Conservation (phyloP, 2,888 invertebrate genomes). For the Opisthograptis luteolata region DNA sequence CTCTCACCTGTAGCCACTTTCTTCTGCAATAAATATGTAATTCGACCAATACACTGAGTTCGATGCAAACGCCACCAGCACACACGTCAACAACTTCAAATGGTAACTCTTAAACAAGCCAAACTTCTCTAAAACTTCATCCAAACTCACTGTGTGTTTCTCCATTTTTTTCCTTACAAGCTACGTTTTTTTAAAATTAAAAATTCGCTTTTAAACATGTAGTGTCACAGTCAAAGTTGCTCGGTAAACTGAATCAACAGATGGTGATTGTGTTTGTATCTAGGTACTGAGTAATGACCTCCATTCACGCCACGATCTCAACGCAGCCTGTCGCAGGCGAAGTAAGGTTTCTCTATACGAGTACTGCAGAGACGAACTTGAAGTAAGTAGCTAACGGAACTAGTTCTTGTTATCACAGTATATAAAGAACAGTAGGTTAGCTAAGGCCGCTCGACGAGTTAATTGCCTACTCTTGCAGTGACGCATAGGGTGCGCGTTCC, state of each 20-base stretch:
- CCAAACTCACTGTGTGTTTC: constrained; percentile 12
- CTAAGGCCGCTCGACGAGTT: too few species aligned
- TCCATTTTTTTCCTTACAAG: too few species aligned
- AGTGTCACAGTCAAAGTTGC: neutral
- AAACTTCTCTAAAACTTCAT: constrained; percentile 20
- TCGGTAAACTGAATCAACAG: constrained; percentile 12
- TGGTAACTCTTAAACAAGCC: constrained; percentile 8
- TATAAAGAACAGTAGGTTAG: too few species aligned
- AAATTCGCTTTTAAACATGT: neutral
- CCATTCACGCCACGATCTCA: constrained; percentile 5
- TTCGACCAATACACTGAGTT: constrained; percentile 22
- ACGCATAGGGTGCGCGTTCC: too few species aligned
- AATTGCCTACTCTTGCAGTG: too few species aligned
- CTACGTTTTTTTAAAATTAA: neutral
- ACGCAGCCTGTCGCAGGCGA: neutral
- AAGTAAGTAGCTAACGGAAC: too few species aligned
- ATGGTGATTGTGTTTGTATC: neutral
- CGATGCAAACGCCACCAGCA: constrained; percentile 16
- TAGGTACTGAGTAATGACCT: neutral
- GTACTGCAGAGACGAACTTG: too few species aligned
- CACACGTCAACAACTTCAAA: constrained; percentile 17
- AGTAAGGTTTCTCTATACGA: neutral
- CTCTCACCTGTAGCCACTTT: constrained; percentile 20
- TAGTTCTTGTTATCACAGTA: too few species aligned
- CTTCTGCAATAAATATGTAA: constrained; percentile 19